Base-by-base conservation (phyloP, 2,888 invertebrate genomes). In the Drosophila mettleri region DNA sequence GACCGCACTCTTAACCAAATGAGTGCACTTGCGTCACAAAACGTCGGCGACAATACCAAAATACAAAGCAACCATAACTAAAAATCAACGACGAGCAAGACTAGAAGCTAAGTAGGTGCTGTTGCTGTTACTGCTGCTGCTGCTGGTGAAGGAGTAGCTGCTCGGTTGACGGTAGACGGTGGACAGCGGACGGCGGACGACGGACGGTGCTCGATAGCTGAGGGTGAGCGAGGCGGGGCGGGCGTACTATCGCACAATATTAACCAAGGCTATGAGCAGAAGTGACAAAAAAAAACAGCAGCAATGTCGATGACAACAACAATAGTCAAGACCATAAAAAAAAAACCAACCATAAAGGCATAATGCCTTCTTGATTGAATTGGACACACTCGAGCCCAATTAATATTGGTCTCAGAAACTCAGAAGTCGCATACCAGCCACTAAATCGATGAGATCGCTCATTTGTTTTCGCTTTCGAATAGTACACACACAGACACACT, bases 311-410 rank as follows among this genome's bases (percentile, higher is more conserved):
- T 39, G 51, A 53, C 65, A 60, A 60, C 52, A 52, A 58, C 24
- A 20, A 14, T 5, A 18, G 2, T 5, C 10, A 16, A 3, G 1
- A 10, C 43, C 38, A 45, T 24, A 33, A 61, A 64, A 45, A 45
- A 22, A 33, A 61, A 64, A 76, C 67, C 38, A 33, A 12, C 33
- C 34, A 18, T 54, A 29, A 63, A 70, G 64, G 61, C 69, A 84
- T 85, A 87, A 87, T 87, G 66, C 78, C 85, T 86, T 86, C 85
- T 86, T 88, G 87, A 88, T 88, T 84, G 88, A 83, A 86, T 86
- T 72, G 68, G 58, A 77, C 69, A 62, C 86, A 80, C 69, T 78
- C 71, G 71, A 70, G 62, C 66, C 74, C 69, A 81, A 88, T 86
- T 86, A 86, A 86, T 88, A 86, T 86, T 88, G 85, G 85, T 69